Evolutionary conservation across 2,113 vertebrate species (phyloP), one percentile per base, ranked within the genome.

Genomic region (Cynopterus brachyotis): DNA sequence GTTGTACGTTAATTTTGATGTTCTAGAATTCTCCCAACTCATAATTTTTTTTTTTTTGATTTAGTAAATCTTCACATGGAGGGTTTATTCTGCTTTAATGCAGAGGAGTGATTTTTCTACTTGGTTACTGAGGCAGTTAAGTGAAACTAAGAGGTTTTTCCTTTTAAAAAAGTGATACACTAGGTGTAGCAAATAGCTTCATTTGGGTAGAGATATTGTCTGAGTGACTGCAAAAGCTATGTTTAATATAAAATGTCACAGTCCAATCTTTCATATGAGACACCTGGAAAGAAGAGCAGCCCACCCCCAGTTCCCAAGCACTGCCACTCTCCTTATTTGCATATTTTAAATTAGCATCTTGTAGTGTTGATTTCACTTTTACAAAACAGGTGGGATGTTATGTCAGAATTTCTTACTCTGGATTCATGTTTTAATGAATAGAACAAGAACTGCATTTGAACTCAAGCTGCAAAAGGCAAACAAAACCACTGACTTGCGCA

Each of bases 391-490:
- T 94, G 64, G 59, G 37, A 87, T 50, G 32, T 85, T 85, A 35
- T 95, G 70, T 94, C 85, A 96, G 42, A 64, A 59, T 78, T 40
- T 98, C n/a, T 97, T 91, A 35, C 86, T 96, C 53, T 87, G 67
- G 89, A 96, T 96, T 94, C 93, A 9, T 98, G 72, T 98, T 98
- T 98, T 81, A 82, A 98, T 97, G 60, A 98, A 95, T 97, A 99
- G 99, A 98, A 99, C 99, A 98, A 99, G 99, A 98, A 97, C 99
- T 86, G 99, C 99, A 1, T 99, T 99, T 97, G 99, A 99, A 96
- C 96, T 98, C 96, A 99, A 99, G 96, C 98, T 99, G 96, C 99
- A 99, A 82, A 99, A 99, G 98, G 98, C 98, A 60, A 99, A 96
- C 97, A 99, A 99, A 98, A 99, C 99, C 6, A 99, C 99, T 10